These are phyloP conservation scores for Ellobius talpinus DNA, from an alignment of 2,113 vertebrate species.

Conservation along the genomic window DNA sequence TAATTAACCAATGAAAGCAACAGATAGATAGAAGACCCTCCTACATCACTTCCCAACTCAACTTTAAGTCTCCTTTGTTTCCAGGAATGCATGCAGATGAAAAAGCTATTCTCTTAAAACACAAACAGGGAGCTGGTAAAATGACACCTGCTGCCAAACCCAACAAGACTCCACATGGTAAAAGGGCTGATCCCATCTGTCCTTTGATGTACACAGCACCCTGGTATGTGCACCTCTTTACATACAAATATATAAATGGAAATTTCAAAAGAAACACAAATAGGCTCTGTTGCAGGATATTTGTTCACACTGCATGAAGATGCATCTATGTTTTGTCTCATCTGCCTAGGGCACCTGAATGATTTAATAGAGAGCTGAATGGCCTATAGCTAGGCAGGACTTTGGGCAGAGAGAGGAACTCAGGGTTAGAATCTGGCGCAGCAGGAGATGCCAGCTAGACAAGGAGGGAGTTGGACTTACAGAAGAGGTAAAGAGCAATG, in stretches of 20 bases:
- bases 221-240: not conserved
- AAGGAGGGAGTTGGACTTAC: not conserved
- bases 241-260: not conserved
- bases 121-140: not conserved
- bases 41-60: not conserved
- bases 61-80: not conserved
- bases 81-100: not conserved
- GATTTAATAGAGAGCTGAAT: not conserved
- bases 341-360: not conserved
- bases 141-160: not conserved
- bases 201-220: not conserved
- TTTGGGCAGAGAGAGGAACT: no score
- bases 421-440: no score
- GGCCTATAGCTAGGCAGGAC: not conserved
- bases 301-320: not conserved
- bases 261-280: not conserved
- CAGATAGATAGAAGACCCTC: no score
- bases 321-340: not conserved
- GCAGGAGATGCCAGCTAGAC: no score
- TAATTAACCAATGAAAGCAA: no score
- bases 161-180: not conserved
- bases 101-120: not conserved
- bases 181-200: not conserved
- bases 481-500: not conserved
- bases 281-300: not conserved